Conservation (phyloP, 2,797 vertebrate species). For the Lagodon rhomboides region DNA sequence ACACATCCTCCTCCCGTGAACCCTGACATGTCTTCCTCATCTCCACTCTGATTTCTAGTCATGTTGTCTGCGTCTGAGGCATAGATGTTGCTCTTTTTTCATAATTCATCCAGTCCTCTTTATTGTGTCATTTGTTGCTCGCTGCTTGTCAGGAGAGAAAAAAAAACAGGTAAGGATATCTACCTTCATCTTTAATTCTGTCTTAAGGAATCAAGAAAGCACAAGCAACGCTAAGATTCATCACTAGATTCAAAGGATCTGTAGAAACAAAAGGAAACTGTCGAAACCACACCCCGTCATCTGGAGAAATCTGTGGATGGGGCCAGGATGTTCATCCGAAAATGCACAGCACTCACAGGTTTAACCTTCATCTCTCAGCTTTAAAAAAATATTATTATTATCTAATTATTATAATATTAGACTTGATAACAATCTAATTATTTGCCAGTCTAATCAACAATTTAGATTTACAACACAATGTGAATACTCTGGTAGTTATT, state of each 20-base stretch:
- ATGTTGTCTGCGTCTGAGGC: slow-evolving; percentile 40
- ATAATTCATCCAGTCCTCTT: slow-evolving; percentile 44
- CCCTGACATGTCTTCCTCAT: slow-evolving; percentile 28
- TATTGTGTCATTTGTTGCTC: slow-evolving; percentile 57
- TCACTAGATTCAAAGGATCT: slow-evolving; percentile 61
- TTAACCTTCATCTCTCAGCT: slow-evolving; percentile 13
- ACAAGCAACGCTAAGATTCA: slow-evolving; percentile 61
- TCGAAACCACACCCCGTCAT: slow-evolving; percentile 46
- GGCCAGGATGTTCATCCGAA: slow-evolving; percentile 28
- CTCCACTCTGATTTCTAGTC: slow-evolving; percentile 31
- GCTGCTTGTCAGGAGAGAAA: slow-evolving; percentile 50
- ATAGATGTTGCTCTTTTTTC: slow-evolving; percentile 31
- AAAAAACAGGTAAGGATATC: slow-evolving; percentile 34
- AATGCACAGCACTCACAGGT: slow-evolving; percentile 24
- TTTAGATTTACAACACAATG: neutral
- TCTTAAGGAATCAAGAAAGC: slow-evolving; percentile 59
- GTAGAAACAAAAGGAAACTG: slow-evolving; percentile 59
- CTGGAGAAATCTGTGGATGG: slow-evolving; percentile 35
- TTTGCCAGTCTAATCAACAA: neutral
- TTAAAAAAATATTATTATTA: slow-evolving; percentile 22
- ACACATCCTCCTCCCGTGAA: slow-evolving; percentile 14
- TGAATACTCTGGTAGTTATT: neutral
- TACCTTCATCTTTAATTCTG: slow-evolving; percentile 60
- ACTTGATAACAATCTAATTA: neutral
- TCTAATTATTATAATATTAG: neutral